Evolutionary conservation across 2,797 vertebrate genomes (phyloP).

Genomic region (Arctocebus calabarensis): DNA sequence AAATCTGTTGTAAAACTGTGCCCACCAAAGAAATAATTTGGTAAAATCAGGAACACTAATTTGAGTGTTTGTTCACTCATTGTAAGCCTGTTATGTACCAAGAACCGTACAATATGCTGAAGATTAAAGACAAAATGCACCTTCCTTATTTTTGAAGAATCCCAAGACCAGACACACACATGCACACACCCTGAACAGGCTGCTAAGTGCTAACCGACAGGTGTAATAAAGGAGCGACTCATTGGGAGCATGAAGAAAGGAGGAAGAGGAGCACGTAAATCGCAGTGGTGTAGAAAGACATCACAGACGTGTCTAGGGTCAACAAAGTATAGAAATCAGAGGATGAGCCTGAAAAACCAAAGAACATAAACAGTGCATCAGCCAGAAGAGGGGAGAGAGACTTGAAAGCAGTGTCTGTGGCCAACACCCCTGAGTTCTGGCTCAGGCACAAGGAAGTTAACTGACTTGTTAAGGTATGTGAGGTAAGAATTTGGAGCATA

Average conservation of each 20-base stretch:
- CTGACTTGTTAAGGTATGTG: neutral
- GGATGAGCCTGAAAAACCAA: neutral
- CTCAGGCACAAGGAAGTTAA: neutral
- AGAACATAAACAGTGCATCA: neutral
- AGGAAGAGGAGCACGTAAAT: neutral
- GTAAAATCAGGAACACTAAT: constrained; percentile 18
- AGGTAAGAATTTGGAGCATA: neutral
- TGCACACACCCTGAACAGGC: neutral
- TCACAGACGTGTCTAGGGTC: neutral
- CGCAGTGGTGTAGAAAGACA: neutral
- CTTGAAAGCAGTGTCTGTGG: neutral
- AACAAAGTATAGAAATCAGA: neutral
- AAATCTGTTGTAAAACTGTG: neutral
- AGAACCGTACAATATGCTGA: neutral
- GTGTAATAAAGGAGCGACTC: neutral
- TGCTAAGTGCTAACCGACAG: neutral
- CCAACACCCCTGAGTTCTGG: neutral
- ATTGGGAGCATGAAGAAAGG: neutral
- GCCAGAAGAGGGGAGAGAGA: neutral
- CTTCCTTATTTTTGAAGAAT: neutral
- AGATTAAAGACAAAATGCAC: neutral
- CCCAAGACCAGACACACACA: neutral
- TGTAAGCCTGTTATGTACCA: neutral
- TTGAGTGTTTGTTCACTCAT: constrained; percentile 41
- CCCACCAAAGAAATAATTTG: neutral